Base-by-base conservation (phyloP, 2,113 vertebrate species). In the Podarcis muralis region DNA sequence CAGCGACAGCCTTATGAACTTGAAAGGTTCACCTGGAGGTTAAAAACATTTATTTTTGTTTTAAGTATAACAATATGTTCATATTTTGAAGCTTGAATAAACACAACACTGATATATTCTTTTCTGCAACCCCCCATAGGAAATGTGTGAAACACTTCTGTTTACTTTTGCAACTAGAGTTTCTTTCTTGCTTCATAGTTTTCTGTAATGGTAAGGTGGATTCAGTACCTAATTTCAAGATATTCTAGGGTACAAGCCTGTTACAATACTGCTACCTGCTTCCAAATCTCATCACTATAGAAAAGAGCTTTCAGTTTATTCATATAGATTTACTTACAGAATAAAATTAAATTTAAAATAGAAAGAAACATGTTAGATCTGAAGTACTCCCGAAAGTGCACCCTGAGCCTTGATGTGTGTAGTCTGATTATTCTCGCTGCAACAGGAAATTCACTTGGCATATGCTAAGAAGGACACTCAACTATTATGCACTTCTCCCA, bases 11-110 rank as follows among this genome's bases (percentile, higher is more conserved):
- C 57, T 74, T 81, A 81, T 20, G 0, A 43, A 75, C 27, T 86
- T 20, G 3, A 80, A 4, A 65, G 5, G 1, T 68, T 78, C 18
- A 16, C 53, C 62, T 80, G 6, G 62, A 43, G 53, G 27, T 72
- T 74, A 66, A 89, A 91, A 86, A 59, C 72, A 65, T 53, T 81
- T 65, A 37, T 22, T 83, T 83, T 68, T 13, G 30, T 83, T 66
- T 62, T 62, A 18, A 48, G 40, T 30, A 71, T 68, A 83, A 15
- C 4, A 68, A 16, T 71, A 84, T 27, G 11, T 53, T 48, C 7
- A 53, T 43, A 43, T 72, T n/a, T 53, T 53, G 27, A 53, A 11
- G 27, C 8, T 71, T 71, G 30, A 71, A 72, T 84, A 7, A 32
- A 84, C 40, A 27, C 25, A 32, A 9, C 3, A 23, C 4, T 32